phyloP scores from a whole-genome alignment of 2,888 invertebrate genomes.

The Latheticus oryzae region DNA sequence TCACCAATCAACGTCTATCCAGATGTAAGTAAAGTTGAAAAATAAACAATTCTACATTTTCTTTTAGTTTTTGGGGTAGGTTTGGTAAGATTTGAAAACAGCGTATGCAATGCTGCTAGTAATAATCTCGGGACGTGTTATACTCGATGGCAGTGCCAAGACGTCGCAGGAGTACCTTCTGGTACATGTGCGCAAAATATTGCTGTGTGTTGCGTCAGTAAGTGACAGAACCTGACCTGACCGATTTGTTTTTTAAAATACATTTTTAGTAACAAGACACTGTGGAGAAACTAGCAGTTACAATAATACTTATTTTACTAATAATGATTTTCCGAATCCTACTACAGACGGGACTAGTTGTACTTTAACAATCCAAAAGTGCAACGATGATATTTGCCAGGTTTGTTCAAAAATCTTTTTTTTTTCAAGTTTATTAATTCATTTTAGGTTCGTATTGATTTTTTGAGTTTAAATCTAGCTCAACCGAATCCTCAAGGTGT shows the following conservation, averaged over 20 bases:
- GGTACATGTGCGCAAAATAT: conserved; percentile 79
- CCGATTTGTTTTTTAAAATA: background rate
- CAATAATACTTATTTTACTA: conserved; percentile 87
- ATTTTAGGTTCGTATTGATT: conserved; percentile 78
- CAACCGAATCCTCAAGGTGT: conserved; percentile 79
- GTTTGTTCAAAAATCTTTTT: conserved; percentile 17
- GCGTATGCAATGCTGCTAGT: conserved; percentile 74
- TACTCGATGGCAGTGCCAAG: conserved; percentile 79
- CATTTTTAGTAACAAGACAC: conserved; percentile 73
- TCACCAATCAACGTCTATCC: background rate
- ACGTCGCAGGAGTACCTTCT: conserved; percentile 77
- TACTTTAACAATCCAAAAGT: conserved; percentile 75
- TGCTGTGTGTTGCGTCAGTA: conserved; percentile 87
- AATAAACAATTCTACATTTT: too few species aligned
- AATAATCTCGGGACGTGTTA: conserved; percentile 81
- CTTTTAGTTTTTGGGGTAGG: conserved; percentile 60
- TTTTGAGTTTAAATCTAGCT: conserved; percentile 76
- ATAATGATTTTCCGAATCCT: conserved; percentile 78
- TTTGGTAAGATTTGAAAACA: conserved; percentile 82
- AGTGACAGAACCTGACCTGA: conserved; percentile 61
- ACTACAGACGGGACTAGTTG: conserved; percentile 78
- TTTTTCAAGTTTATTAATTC: background rate
- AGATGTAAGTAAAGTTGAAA: conserved; percentile 18
- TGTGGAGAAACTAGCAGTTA: conserved; percentile 74
- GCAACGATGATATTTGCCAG: conserved; percentile 74